phyloP scores from a whole-genome alignment of 2,797 vertebrate genomes.

The Leptodactylus fallax region DNA sequence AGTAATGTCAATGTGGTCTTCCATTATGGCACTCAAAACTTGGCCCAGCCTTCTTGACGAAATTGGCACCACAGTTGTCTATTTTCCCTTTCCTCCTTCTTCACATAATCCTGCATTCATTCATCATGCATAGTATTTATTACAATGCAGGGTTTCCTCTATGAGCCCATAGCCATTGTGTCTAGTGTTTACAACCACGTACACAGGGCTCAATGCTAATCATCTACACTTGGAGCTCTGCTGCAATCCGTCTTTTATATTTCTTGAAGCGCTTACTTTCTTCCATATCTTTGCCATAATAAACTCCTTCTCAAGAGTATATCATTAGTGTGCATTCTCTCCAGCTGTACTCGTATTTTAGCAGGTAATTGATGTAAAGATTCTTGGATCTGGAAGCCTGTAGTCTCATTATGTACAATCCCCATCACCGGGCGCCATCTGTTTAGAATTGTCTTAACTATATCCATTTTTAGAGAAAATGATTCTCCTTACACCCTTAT shows the following conservation, averaged over 20 bases:
- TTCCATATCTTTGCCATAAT: conserved; percentile 46
- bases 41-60: not conserved
- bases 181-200: conserved; percentile 38
- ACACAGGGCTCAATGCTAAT: conserved; percentile 26
- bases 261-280: conserved; percentile 35
- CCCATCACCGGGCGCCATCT: conserved; percentile 54
- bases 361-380: conserved; percentile 59
- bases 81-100: not conserved
- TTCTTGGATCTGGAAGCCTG: conserved; percentile 43
- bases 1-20: not conserved
- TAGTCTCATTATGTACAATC: conserved; percentile 51
- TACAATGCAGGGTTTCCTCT: not conserved
- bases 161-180: not conserved
- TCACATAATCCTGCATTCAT: not conserved
- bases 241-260: conserved; percentile 36
- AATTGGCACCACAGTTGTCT: not conserved
- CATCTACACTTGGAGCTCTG: conserved; percentile 32
- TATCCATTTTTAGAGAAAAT: conserved; percentile 43
- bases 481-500: conserved; percentile 21
- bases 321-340: conserved; percentile 46
- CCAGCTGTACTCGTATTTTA: conserved; percentile 49
- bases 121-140: not conserved
- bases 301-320: conserved; percentile 37
- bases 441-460: conserved; percentile 52
- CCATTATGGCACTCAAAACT: not conserved